Conservation (phyloP, 2,888 invertebrate species). For the Mayetiola destructor region DNA sequence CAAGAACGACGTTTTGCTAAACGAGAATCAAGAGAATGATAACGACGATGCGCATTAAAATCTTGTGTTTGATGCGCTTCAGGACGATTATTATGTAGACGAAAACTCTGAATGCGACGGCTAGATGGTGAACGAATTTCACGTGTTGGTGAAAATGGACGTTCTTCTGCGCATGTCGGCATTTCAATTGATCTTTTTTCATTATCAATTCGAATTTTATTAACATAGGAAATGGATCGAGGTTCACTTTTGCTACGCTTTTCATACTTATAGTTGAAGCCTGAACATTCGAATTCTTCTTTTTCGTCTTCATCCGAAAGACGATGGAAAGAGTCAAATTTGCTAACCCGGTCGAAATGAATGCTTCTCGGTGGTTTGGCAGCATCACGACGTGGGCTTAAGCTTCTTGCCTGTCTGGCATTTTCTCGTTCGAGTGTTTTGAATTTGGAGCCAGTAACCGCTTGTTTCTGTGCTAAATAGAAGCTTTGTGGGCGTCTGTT, state of each 20-base stretch:
- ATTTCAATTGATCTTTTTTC: neutral
- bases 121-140: conserved; percentile 48
- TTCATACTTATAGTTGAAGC: conserved; percentile 32
- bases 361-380: conserved; percentile 17
- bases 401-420: conserved; percentile 36
- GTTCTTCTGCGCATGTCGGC: conserved; percentile 24
- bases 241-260: conserved; percentile 51
- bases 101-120: conserved; percentile 43
- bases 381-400: conserved; percentile 22
- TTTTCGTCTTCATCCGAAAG: conserved; percentile 27
- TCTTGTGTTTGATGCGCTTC: conserved; percentile 44
- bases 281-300: conserved; percentile 23
- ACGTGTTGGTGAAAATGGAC: conserved; percentile 40
- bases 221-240: conserved; percentile 32
- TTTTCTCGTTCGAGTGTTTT: conserved; percentile 38
- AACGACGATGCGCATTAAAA: conserved; percentile 44
- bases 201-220: neutral
- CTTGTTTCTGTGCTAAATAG: conserved; percentile 52
- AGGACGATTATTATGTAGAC: conserved; percentile 22
- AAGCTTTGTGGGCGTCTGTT: conserved; percentile 40
- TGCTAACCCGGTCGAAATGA: conserved; percentile 19
- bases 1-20: neutral
- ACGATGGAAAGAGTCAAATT: conserved; percentile 20
- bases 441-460: conserved; percentile 59
- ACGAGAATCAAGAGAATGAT: conserved; percentile 22